phyloP scores from a whole-genome alignment of 2,113 vertebrate genomes.

The Podarcis raffonei region DNA sequence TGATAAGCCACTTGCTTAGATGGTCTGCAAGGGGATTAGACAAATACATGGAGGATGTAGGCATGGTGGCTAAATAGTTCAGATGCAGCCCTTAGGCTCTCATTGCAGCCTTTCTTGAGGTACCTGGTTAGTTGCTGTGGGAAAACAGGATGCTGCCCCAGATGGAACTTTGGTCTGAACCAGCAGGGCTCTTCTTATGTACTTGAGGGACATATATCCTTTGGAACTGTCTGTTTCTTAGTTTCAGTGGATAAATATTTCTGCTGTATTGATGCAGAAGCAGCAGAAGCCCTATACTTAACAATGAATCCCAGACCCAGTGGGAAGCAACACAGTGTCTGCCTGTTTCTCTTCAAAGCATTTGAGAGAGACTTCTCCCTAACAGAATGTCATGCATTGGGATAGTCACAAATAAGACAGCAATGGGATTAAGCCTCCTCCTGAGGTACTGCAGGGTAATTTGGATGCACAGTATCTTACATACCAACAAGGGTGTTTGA shows the following conservation, averaged over 20 bases:
- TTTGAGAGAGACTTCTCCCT: constrained; percentile 17
- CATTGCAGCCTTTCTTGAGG: neutral
- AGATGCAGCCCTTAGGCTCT: neutral
- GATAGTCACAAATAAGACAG: neutral
- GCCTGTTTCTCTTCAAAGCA: constrained; percentile 6
- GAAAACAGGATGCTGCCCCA: neutral
- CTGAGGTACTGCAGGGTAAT: neutral
- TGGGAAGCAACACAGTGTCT: neutral
- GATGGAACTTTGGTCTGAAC: neutral
- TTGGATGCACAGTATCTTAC: neutral
- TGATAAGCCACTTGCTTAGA: neutral
- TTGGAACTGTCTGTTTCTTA: neutral
- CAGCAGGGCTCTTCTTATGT: neutral
- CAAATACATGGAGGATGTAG: neutral
- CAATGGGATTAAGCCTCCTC: neutral
- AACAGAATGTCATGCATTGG: neutral
- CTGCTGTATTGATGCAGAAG: neutral
- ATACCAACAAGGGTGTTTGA: constrained; percentile 32
- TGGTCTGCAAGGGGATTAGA: neutral
- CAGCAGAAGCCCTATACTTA: neutral
- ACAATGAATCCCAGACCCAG: neutral
- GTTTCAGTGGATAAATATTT: neutral
- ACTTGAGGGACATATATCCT: neutral
- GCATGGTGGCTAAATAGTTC: neutral
- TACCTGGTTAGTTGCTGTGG: neutral